Conservation (phyloP, 2,888 invertebrate species). For the Colletes collaris region DNA sequence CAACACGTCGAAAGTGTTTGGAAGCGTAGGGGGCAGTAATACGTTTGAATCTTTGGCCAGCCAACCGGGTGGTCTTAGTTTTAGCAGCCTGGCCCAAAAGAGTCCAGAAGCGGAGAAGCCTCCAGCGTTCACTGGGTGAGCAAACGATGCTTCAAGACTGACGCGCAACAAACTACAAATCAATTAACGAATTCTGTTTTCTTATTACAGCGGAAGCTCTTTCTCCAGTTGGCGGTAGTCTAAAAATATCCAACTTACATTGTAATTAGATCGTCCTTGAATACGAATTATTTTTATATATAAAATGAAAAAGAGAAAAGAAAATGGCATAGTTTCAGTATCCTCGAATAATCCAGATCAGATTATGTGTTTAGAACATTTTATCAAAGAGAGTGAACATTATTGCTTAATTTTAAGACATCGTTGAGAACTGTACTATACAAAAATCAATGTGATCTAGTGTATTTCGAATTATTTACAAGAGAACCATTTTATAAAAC, state of each 20-base stretch:
- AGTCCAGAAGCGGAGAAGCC: slow-evolving; percentile 75
- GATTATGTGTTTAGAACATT: slow-evolving; percentile 39
- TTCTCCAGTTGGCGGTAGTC: slow-evolving; percentile 80
- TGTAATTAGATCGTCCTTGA: background rate
- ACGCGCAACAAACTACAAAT: background rate
- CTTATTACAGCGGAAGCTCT: slow-evolving; percentile 77
- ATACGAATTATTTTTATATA: slow-evolving; percentile 24
- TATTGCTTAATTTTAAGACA: slow-evolving; percentile 12
- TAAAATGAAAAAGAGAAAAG: background rate
- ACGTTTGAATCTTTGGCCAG: slow-evolving; percentile 79
- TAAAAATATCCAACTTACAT: background rate
- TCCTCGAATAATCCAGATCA: slow-evolving; percentile 9
- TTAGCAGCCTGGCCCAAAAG: slow-evolving; percentile 76
- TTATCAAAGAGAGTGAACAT: slow-evolving; percentile 14
- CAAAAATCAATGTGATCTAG: slow-evolving; percentile 25
- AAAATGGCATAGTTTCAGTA: background rate
- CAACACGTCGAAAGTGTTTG: slow-evolving; percentile 76
- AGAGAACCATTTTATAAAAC: slow-evolving; percentile 40
- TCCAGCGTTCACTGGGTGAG: slow-evolving; percentile 77
- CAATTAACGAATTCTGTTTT: slow-evolving; percentile 9
- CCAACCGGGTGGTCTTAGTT: slow-evolving; percentile 77
- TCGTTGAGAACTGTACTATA: slow-evolving; percentile 28
- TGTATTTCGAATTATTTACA: slow-evolving; percentile 39
- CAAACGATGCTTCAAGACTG: background rate
- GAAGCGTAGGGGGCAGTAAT: slow-evolving; percentile 69